Conservation (phyloP, 2,113 vertebrate genomes). For the Edolisoma coerulescens region DNA sequence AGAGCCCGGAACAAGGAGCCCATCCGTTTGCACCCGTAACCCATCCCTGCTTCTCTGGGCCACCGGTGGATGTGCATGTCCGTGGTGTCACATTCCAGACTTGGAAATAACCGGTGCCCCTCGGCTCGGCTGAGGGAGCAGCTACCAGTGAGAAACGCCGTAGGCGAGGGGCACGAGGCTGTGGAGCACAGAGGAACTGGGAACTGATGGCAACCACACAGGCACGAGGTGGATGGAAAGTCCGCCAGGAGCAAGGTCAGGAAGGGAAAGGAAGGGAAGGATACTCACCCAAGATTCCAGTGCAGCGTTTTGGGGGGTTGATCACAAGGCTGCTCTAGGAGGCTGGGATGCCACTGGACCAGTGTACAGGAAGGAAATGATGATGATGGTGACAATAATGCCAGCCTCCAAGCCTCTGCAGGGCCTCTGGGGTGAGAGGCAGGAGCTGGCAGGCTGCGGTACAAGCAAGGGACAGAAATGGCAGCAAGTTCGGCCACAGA, state of each 20-base stretch:
- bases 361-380: background rate
- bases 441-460: background rate
- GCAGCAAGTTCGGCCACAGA: background rate
- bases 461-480: background rate
- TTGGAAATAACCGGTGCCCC: background rate
- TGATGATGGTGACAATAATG: background rate
- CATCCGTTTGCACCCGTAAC: background rate
- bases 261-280: background rate
- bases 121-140: fast-evolving
- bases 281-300: background rate
- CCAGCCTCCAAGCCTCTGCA: background rate
- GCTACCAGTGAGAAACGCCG: fast-evolving
- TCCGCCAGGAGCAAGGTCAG: fast-evolving
- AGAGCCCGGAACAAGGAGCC: background rate
- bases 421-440: background rate
- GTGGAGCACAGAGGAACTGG: background rate
- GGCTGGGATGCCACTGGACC: background rate
- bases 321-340: background rate
- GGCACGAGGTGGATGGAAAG: fast-evolving
- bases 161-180: fast-evolving
- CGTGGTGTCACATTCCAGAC: background rate
- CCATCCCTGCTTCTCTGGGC: background rate
- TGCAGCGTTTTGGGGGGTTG: fast-evolving
- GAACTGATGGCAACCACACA: background rate
- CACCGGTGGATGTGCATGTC: fast-evolving